Conservation (phyloP, 2,797 vertebrate genomes). For the Poliocrania exsul region DNA sequence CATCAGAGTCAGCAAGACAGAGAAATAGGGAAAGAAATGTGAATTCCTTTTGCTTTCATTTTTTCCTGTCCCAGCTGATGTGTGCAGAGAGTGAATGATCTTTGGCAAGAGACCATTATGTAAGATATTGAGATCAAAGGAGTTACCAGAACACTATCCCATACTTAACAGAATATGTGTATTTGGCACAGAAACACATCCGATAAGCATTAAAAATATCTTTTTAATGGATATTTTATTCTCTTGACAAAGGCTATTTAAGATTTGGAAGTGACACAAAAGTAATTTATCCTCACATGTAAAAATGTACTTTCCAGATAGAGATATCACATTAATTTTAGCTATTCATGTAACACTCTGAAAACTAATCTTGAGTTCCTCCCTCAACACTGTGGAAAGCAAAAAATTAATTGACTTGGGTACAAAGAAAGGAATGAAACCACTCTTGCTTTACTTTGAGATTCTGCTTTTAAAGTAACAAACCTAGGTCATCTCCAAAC, state of each 20-base stretch:
- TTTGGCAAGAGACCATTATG: constrained; percentile 64
- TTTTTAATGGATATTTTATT: constrained; percentile 69
- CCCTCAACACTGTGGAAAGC: constrained; percentile 19
- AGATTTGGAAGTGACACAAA: constrained; percentile 60
- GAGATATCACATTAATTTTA: constrained; percentile 50
- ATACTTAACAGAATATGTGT: constrained; percentile 38
- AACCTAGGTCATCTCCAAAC: neutral
- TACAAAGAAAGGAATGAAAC: constrained; percentile 30
- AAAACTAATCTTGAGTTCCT: constrained; percentile 55
- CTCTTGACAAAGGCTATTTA: constrained; percentile 50
- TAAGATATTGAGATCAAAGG: constrained; percentile 66
- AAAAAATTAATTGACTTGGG: constrained; percentile 37
- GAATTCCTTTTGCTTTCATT: constrained; percentile 44
- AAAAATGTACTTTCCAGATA: constrained; percentile 45
- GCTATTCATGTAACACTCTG: constrained; percentile 45
- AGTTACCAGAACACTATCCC: constrained; percentile 27
- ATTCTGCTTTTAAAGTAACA: neutral
- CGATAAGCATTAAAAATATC: constrained; percentile 68
- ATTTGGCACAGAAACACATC: constrained; percentile 61
- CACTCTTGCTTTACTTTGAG: neutral
- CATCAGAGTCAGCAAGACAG: neutral
- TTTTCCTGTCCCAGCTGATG: constrained; percentile 4
- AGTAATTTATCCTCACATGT: constrained; percentile 47
- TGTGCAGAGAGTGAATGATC: constrained; percentile 41
- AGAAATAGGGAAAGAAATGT: constrained; percentile 11